A percentile compares a stretch with the other conserved stretches of the same genome.
These are phyloP conservation scores for Schizopygopsis pylzovi DNA, from an alignment of 2,797 vertebrate species.

Conservation along the genomic window DNA sequence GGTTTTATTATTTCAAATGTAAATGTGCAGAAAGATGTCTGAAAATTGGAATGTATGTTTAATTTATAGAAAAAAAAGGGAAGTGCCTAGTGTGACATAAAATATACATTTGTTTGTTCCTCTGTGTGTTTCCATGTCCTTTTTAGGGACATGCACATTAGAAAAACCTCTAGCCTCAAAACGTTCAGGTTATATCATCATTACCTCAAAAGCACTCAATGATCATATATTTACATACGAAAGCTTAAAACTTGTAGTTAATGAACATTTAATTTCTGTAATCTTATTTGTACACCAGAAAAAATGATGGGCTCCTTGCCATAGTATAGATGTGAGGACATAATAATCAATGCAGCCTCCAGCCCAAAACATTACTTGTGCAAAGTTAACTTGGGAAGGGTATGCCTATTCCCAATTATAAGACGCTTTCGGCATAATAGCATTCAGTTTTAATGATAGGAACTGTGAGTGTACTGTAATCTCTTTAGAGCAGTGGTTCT, in stretches of 20 bases:
- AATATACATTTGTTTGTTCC: background rate
- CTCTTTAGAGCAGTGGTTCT: background rate
- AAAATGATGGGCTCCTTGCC: background rate
- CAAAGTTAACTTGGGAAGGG: slow-evolving; percentile 8
- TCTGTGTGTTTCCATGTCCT: background rate
- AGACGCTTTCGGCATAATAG: slow-evolving; percentile 6
- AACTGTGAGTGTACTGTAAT: slow-evolving; percentile 18
- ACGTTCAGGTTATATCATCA: slow-evolving; percentile 5
- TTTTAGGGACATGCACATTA: background rate
- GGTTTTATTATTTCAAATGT: background rate
- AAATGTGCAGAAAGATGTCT: background rate
- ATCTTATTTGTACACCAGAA: background rate
- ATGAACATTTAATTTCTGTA: background rate
- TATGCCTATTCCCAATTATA: slow-evolving; percentile 16
- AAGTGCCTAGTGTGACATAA: background rate
- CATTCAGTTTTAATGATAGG: slow-evolving; percentile 45
- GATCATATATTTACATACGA: background rate
- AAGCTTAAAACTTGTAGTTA: slow-evolving; percentile 5
- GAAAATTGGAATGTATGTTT: background rate
- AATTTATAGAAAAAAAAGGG: background rate
- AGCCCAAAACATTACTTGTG: slow-evolving; percentile 15
- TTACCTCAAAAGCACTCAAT: slow-evolving; percentile 1
- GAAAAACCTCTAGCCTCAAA: background rate
- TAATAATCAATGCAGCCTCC: slow-evolving; percentile 22
- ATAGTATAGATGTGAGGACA: slow-evolving; percentile 5